Evolutionary conservation across 2,888 invertebrate species (phyloP).

Genomic region (Drosophila differens): DNA sequence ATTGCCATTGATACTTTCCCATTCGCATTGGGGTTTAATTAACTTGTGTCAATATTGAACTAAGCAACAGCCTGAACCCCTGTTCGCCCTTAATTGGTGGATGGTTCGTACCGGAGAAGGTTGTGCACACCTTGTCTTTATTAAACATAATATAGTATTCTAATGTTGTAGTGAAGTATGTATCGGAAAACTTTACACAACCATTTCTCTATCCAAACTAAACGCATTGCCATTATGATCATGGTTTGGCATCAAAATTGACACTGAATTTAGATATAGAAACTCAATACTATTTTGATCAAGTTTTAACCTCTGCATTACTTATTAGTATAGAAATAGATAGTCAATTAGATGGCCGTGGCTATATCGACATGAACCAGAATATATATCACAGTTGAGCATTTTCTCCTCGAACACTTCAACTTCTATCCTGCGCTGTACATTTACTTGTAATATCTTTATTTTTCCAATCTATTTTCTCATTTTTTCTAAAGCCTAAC

Average conservation of each 20-base stretch:
- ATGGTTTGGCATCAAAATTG: background rate
- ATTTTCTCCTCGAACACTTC: background rate
- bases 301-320: too few species aligned
- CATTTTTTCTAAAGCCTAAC: too few species aligned
- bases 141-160: background rate
- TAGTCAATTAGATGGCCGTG: background rate
- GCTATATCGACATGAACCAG: background rate
- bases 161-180: background rate
- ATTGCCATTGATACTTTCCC: conserved; percentile 58
- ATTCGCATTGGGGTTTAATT: conserved; percentile 72
- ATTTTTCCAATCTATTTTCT: too few species aligned
- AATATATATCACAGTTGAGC: background rate
- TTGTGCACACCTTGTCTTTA: background rate
- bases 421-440: background rate
- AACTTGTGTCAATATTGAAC: conserved; percentile 80
- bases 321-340: background rate
- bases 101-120: background rate
- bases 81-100: conserved; percentile 6
- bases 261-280: background rate
- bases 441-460: background rate
- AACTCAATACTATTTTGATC: background rate
- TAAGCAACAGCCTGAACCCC: conserved; percentile 44
- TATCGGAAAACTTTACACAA: background rate
- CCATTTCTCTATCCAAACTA: background rate
- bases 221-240: background rate